Evolutionary conservation across 2,888 invertebrate species (phyloP).

Genomic region (Zygaena filipendulae): DNA sequence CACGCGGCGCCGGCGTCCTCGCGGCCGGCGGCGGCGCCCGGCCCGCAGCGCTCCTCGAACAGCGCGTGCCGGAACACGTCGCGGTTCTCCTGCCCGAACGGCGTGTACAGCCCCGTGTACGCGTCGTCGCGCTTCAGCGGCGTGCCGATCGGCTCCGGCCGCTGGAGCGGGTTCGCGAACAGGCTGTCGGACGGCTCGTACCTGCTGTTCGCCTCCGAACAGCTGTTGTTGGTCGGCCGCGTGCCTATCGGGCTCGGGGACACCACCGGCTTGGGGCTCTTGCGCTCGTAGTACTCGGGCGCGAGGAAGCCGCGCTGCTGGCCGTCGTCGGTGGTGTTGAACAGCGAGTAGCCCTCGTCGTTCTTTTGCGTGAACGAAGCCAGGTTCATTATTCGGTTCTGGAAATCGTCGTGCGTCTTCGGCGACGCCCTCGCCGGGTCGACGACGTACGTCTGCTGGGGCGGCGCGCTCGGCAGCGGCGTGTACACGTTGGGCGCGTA

Average conservation of each 20-base stretch:
- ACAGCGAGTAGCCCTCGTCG: conserved; percentile 56
- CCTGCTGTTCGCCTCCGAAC: conserved; percentile 20
- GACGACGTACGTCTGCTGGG: conserved; percentile 20
- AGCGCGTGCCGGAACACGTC: conserved; percentile 50
- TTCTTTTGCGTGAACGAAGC: conserved; percentile 58
- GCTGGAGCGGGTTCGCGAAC: conserved; percentile 36
- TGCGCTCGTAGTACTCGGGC: conserved; percentile 39
- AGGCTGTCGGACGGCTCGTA: conserved; percentile 34
- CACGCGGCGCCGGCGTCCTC: conserved; percentile 24
- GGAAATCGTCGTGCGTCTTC: conserved; percentile 38
- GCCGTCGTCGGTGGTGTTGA: conserved; percentile 40
- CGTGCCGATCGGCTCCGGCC: conserved; percentile 46
- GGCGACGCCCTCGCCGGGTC: conserved; percentile 25
- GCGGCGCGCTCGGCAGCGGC: conserved; percentile 19
- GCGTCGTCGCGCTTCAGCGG: conserved; percentile 29
- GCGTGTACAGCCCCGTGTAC: conserved; percentile 35
- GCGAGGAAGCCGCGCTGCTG: conserved; percentile 37
- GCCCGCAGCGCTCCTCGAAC: conserved; percentile 36
- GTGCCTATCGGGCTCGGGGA: conserved; percentile 59
- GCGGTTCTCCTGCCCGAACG: conserved; percentile 49
- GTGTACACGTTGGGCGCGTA: conserved; percentile 37
- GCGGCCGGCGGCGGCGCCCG: conserved; percentile 16
- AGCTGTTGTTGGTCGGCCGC: conserved; percentile 28
- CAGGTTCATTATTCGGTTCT: conserved; percentile 45
- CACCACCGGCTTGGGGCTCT: conserved; percentile 36